Evolutionary conservation across 2,113 vertebrate species (phyloP).

Genomic region (Athene cunicularia): DNA sequence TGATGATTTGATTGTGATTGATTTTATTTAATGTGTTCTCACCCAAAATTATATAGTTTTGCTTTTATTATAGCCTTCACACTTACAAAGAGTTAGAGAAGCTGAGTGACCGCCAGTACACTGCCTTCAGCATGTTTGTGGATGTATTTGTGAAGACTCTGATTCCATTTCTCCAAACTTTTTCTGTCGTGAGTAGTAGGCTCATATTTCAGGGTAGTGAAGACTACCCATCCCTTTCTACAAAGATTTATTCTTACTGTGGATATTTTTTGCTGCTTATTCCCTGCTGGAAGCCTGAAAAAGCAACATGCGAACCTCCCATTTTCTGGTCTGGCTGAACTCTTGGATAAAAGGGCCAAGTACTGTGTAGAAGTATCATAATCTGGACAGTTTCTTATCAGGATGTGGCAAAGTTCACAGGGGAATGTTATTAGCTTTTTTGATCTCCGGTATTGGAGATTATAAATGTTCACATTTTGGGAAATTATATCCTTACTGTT

Average conservation of each 20-base stretch:
- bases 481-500: background rate
- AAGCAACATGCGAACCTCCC: background rate
- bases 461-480: background rate
- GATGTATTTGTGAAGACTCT: background rate
- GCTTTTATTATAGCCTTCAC: background rate
- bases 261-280: background rate
- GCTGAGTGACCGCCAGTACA: background rate
- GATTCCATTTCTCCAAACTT: background rate
- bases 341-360: background rate
- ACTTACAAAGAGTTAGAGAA: background rate
- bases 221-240: background rate
- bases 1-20: background rate
- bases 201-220: background rate
- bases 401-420: background rate
- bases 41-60: background rate
- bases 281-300: conserved; percentile 1
- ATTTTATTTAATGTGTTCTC: background rate
- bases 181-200: background rate
- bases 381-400: background rate
- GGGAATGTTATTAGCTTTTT: background rate
- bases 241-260: background rate
- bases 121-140: background rate
- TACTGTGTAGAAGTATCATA: background rate
- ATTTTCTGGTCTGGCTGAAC: conserved; percentile 31
- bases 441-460: background rate